Evolutionary conservation across 2,113 vertebrate species (phyloP), one percentile per base, ranked within the genome.

Genomic region (Hyla sarda): DNA sequence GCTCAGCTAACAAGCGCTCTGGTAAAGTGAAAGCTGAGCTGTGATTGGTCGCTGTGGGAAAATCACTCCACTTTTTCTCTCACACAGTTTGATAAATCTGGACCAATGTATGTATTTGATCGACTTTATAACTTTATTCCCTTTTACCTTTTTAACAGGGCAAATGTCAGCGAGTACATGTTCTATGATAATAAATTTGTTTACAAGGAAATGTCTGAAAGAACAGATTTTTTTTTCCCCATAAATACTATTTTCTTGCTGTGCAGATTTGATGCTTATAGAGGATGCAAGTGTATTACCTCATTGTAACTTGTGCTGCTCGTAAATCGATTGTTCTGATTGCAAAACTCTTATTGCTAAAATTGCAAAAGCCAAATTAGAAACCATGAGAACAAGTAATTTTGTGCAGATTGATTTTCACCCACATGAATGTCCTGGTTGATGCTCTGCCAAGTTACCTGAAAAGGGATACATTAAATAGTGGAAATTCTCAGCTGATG

Each of bases 281-380:
- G 34, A 56, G 45, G 65, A 25, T 54, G 21, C 28, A 41, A 41
- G 48, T 52, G 32, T 72, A 37, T 73, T 45, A 17, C 82, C 50
- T 71, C 82, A 37, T 72, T 72, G 82, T 25, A 69, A 73, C 5
- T 83, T 72, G 67, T 71, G 23, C 65, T 41, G 82, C 47, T 60
- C 65, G 56, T 65, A 76, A 77, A 85, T 85, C 56, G 74, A 77
- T 85, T 85, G 56, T 34, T 45, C 83, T 85, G 73, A 77, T 76
- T 77, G 58, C 58, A 17, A 77, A 85, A 76, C 47, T 17, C 83
- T 76, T 50, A 58, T 50, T 72, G 30, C 82, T 85, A 85, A 85
- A 85, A 85, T 62, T 62, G 56, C 72, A 76, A 62, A n/a, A 85
- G 50, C 72, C 45, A 77, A 85, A 85, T 85, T 85, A 77, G 73